A percentile compares a stretch with the other conserved stretches of the same genome.
phyloP scores from a whole-genome alignment of 2,797 vertebrate species.

The Chelidonichthys spinosus region DNA sequence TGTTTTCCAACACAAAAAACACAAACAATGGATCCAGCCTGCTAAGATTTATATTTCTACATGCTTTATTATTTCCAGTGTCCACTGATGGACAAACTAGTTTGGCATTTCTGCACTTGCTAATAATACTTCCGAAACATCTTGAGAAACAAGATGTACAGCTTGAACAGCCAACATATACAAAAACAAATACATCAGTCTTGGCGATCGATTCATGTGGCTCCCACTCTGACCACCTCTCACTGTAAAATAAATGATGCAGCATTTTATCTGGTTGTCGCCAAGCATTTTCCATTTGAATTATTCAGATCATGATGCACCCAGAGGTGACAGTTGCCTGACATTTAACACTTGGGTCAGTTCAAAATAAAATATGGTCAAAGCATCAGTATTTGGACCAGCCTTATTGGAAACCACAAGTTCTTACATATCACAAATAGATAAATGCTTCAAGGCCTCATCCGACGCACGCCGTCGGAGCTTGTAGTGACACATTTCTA shows the following conservation, averaged over 20 bases:
- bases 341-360: conserved; percentile 23
- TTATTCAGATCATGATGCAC: conserved; percentile 21
- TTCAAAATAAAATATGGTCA: not conserved
- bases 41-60: too few relatives aligned
- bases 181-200: not conserved
- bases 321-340: not conserved
- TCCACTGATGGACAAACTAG: not conserved
- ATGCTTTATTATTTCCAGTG: too few relatives aligned
- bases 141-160: too few relatives aligned
- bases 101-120: not conserved
- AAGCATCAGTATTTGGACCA: too few relatives aligned
- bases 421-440: not conserved
- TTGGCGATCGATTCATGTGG: not conserved
- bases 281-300: not conserved
- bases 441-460: conserved; percentile 5
- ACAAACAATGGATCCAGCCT: not conserved
- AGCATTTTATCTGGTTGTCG: not conserved
- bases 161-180: not conserved
- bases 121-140: not conserved
- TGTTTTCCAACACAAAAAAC: not conserved
- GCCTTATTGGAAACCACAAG: not conserved
- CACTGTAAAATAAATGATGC: not conserved
- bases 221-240: not conserved
- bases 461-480: conserved; percentile 31
- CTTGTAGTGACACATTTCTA: conserved; percentile 25